Evolutionary conservation across 2,113 vertebrate genomes (phyloP).

Genomic region (Galeopterus variegatus): DNA sequence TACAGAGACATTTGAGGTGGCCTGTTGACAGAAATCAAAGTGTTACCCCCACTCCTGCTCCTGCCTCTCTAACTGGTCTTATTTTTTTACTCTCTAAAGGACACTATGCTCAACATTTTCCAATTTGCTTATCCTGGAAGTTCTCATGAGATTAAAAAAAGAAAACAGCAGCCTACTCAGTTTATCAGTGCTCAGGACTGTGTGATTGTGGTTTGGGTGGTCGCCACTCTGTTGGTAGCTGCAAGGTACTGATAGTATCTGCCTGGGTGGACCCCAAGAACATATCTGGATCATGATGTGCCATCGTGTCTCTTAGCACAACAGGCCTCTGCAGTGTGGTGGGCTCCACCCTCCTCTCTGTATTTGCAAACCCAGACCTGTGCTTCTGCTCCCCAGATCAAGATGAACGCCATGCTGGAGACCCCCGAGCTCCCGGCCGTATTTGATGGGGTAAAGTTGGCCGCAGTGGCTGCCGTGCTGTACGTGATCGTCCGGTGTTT

Average conservation of each 20-base stretch:
- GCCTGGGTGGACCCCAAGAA: not conserved
- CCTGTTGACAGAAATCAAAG: not conserved
- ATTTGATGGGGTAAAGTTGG: conserved; percentile 98
- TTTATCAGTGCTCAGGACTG: not conserved
- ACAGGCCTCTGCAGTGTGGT: not conserved
- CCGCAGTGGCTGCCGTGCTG: conserved; percentile 96
- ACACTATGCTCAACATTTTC: not conserved
- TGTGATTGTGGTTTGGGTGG: not conserved
- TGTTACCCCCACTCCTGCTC: fast-evolving
- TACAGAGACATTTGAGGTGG: not conserved
- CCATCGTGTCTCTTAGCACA: not conserved
- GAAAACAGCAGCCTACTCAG: not conserved
- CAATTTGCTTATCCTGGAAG: not conserved
- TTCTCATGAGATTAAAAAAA: not conserved
- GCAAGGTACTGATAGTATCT: fast-evolving
- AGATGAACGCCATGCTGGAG: conserved; percentile 89
- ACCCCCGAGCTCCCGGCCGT: conserved; percentile 97
- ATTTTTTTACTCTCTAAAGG: not conserved
- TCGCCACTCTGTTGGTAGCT: not conserved
- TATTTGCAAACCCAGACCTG: not conserved
- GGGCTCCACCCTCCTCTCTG: not conserved
- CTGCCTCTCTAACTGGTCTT: not conserved
- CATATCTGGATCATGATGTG: fast-evolving
- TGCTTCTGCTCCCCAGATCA: conserved; percentile 79
- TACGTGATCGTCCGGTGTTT: conserved; percentile 97